Percentiles rank a stretch among this genome's conserved stretches.
Conservation (phyloP, 2,888 invertebrate species). For the Ophion ventricosus region DNA sequence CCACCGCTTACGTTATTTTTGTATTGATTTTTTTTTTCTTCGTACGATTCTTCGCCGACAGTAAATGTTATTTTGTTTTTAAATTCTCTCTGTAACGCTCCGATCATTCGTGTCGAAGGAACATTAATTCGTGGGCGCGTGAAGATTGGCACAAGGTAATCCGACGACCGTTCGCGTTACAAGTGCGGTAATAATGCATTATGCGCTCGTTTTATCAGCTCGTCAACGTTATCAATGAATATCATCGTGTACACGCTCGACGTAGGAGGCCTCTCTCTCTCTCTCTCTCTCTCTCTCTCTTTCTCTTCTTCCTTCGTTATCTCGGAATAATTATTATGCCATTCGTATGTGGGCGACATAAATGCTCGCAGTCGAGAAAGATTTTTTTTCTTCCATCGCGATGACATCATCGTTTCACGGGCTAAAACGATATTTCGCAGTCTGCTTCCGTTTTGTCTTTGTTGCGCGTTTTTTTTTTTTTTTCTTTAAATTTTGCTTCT, state of each 20-base stretch:
- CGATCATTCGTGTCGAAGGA: not conserved
- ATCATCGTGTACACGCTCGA: not conserved
- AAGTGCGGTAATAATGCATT: conserved; percentile 2
- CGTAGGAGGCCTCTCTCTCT: not conserved
- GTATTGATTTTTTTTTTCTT: not conserved
- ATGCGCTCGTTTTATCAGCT: conserved; percentile 27
- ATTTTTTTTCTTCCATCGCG: not conserved
- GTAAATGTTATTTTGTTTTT: not conserved
- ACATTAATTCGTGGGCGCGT: not conserved
- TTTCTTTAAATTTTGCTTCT: no score
- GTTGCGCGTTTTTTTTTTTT: no score
- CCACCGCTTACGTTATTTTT: not conserved
- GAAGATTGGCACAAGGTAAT: not conserved
- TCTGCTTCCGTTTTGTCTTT: no score
- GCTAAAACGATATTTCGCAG: no score
- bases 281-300: not conserved
- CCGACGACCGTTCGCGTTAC: not conserved
- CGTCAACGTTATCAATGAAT: conserved; percentile 35
- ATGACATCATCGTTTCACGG: not conserved
- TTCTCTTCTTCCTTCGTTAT: not conserved
- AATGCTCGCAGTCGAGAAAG: not conserved
- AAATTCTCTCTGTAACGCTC: not conserved
- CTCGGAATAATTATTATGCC: conserved; percentile 5
- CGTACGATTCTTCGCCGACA: not conserved
- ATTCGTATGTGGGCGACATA: not conserved